Conservation (phyloP, 2,797 vertebrate species). For the Halcyon smyrnensis region DNA sequence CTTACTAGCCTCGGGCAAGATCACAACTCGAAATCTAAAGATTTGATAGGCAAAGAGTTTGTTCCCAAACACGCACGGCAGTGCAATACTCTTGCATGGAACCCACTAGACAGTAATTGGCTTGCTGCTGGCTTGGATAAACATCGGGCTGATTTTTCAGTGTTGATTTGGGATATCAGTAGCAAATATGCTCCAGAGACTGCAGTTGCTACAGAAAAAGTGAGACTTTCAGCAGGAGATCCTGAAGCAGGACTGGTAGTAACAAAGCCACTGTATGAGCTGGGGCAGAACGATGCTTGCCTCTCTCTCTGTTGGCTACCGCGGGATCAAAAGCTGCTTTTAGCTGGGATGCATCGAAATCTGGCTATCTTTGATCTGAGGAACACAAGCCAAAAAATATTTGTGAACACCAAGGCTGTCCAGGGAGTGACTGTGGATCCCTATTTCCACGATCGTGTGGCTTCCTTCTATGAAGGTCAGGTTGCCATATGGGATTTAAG, state of each 20-base stretch:
- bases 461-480: slow-evolving; percentile 98
- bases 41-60: slow-evolving; percentile 96
- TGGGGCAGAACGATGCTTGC: slow-evolving; percentile 97
- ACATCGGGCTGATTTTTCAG: slow-evolving; percentile 96
- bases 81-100: slow-evolving; percentile 97
- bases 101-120: slow-evolving; percentile 93
- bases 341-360: slow-evolving; percentile 98
- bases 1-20: slow-evolving; percentile 96
- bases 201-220: slow-evolving; percentile 87
- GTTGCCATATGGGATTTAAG: slow-evolving; percentile 98
- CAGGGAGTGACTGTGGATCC: slow-evolving; percentile 97
- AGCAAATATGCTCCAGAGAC: slow-evolving; percentile 91
- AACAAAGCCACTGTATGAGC: slow-evolving; percentile 94
- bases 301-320: slow-evolving; percentile 98
- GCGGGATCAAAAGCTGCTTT: slow-evolving; percentile 92
- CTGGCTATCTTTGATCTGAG: slow-evolving; percentile 96
- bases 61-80: slow-evolving; percentile 96
- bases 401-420: slow-evolving; percentile 98
- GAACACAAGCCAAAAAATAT: slow-evolving; percentile 97
- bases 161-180: slow-evolving; percentile 97
- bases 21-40: slow-evolving; percentile 92
- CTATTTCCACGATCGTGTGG: slow-evolving; percentile 93
- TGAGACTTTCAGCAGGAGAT: slow-evolving; percentile 89
- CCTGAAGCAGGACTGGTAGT: slow-evolving; percentile 88
- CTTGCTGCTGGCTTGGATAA: slow-evolving; percentile 96